Evolutionary conservation across 1,140 invertebrate genomes (phyloP).

Genomic region (Drosophila mojavensis): DNA sequence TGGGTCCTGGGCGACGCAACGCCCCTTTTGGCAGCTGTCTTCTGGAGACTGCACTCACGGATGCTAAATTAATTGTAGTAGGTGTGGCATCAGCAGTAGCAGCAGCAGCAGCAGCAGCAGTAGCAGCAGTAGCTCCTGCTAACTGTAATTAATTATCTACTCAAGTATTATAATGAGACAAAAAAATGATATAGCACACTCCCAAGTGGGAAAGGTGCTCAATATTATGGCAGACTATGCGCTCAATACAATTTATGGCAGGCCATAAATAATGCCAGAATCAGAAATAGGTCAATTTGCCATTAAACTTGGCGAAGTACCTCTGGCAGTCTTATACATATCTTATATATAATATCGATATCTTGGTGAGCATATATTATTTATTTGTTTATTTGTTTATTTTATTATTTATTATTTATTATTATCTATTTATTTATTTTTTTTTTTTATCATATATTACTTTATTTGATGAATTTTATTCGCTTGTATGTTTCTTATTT

Average conservation of each 20-base stretch:
- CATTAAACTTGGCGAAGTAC: no score
- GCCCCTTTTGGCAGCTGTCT: slow-evolving; percentile 79
- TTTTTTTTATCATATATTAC: no score
- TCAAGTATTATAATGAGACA: slow-evolving; percentile 42
- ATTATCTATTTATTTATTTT: no score
- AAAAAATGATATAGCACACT: slow-evolving; percentile 9
- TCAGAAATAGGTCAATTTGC: not conserved
- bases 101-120: slow-evolving; percentile 47
- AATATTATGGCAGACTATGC: not conserved
- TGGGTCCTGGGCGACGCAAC: slow-evolving; percentile 64
- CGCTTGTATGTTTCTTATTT: no score
- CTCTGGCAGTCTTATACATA: no score
- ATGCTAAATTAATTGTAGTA: slow-evolving; percentile 73
- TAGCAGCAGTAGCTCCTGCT: slow-evolving; percentile 58
- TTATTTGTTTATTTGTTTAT: no score
- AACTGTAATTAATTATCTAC: slow-evolving; percentile 76
- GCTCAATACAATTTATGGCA: slow-evolving; percentile 1
- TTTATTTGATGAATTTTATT: no score
- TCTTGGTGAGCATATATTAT: no score
- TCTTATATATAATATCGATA: no score
- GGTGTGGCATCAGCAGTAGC: slow-evolving; percentile 70
- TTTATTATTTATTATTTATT: no score
- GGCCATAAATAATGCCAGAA: slow-evolving; percentile 4
- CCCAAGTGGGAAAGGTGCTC: not conserved
- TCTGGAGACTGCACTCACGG: slow-evolving; percentile 39